Percentiles rank a stretch among this genome's conserved stretches.
Conservation (phyloP, 2,113 vertebrate genomes). For the Sebastes schlegelii region DNA sequence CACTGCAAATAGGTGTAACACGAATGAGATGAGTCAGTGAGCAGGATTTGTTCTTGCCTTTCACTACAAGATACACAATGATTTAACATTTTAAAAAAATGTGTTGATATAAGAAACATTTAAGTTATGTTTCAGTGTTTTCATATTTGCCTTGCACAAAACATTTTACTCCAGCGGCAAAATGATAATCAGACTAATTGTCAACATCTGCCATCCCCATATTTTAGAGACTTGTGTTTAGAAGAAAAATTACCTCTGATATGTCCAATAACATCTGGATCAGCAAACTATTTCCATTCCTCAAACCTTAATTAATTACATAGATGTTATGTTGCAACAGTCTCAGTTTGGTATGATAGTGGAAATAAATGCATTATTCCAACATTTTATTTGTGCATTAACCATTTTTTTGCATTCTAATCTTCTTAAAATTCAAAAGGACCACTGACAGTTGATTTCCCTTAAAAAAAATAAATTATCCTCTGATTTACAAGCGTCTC, state of each 20-base stretch:
- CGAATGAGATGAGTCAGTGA: slow-evolving; percentile 23
- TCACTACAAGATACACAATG: background rate
- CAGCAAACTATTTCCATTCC: background rate
- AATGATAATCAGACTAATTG: slow-evolving; percentile 12
- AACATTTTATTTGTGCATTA: slow-evolving; percentile 35
- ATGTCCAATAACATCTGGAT: background rate
- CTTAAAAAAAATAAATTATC: too few relatives aligned
- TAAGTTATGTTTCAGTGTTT: background rate
- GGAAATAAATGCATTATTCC: background rate
- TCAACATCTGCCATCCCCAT: background rate
- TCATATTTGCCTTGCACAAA: slow-evolving; percentile 10
- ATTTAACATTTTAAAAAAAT: background rate
- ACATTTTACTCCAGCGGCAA: background rate
- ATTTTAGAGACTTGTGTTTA: background rate
- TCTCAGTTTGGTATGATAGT: background rate
- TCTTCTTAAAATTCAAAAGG: slow-evolving; percentile 16
- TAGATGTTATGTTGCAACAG: background rate
- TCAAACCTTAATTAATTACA: background rate
- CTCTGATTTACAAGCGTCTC: too few relatives aligned
- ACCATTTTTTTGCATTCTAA: slow-evolving; percentile 19
- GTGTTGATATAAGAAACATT: background rate
- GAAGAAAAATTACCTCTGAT: background rate
- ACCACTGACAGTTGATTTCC: background rate
- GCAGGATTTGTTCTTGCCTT: background rate
- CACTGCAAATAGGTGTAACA: slow-evolving; percentile 21